These are phyloP conservation scores for Ciona savignyi DNA, from an alignment of 23 tunicate genomes.

Conservation along the genomic window DNA sequence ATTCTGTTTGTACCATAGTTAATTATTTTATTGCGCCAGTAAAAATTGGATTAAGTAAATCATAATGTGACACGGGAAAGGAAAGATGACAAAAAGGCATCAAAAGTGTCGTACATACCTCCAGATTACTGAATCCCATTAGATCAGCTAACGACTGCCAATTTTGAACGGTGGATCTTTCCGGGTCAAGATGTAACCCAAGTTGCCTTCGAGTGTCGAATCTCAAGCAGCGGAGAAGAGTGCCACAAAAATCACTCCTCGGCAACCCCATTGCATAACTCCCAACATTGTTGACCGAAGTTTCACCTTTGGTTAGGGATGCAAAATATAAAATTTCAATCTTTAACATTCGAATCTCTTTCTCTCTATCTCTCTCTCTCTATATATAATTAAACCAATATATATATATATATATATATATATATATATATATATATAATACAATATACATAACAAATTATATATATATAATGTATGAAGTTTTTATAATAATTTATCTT, in stretches of 20 bases:
- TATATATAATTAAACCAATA: too few species aligned
- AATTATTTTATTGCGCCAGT: too few species aligned
- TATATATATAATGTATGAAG: too few species aligned
- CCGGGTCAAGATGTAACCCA: constrained; percentile 42
- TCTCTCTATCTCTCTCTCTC: too few species aligned
- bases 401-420: too few species aligned
- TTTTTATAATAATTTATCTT: too few species aligned
- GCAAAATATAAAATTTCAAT: too few species aligned
- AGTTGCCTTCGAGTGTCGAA: constrained; percentile 22
- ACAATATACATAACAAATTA: too few species aligned
- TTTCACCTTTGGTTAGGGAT: not conserved
- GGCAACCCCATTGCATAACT: not conserved
- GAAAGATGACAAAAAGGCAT: not conserved
- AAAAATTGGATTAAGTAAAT: too few species aligned
- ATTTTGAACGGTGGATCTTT: constrained; percentile 31
- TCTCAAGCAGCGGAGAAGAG: constrained; percentile 14
- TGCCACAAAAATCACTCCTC: not conserved
- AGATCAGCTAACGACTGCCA: constrained; percentile 59
- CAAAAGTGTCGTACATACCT: constrained; percentile 11
- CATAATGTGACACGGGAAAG: not conserved
- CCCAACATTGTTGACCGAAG: not conserved
- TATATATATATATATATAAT: too few species aligned
- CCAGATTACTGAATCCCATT: constrained; percentile 28
- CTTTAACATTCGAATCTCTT: too few species aligned
- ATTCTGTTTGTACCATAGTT: too few species aligned